A percentile compares a stretch with the other conserved stretches of the same genome.
Evolutionary conservation across 2,113 vertebrate species (phyloP).

Genomic region (Hyperopisus bebe): DNA sequence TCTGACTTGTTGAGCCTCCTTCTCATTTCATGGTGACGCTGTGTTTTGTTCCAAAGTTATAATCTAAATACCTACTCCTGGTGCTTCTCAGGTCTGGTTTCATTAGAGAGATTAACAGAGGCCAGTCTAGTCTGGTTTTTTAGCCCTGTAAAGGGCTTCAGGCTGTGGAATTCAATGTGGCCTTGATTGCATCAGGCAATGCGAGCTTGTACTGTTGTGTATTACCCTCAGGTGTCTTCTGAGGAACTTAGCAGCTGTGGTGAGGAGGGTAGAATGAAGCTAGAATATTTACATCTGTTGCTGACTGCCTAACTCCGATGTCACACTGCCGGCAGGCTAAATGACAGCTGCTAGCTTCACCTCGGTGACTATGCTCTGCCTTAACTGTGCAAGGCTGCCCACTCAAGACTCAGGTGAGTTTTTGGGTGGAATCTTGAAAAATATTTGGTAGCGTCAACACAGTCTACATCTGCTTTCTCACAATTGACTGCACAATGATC

Average conservation of each 20-base stretch:
- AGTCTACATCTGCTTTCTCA: neutral
- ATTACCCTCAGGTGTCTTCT: neutral
- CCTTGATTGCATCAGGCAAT: constrained; percentile 13
- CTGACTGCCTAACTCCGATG: neutral
- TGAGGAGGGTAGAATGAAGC: neutral
- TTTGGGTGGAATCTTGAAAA: neutral
- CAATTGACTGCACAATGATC: neutral
- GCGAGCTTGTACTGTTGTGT: neutral
- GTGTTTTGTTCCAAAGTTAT: neutral
- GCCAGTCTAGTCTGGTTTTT: neutral
- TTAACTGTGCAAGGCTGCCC: neutral
- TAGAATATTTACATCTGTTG: neutral
- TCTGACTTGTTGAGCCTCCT: neutral
- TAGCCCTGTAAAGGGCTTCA: neutral
- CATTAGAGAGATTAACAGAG: constrained; percentile 13
- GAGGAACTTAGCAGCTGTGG: neutral
- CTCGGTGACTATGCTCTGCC: neutral
- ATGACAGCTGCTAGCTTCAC: neutral
- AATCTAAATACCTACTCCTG: neutral
- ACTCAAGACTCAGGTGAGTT: neutral
- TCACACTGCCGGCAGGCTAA: neutral
- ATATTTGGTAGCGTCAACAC: neutral
- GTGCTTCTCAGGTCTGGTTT: neutral
- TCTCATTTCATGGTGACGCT: neutral
- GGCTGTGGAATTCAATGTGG: constrained; percentile 10